phyloP scores from a whole-genome alignment of 1,140 invertebrate genomes.

The Tachypleus tridentatus region DNA sequence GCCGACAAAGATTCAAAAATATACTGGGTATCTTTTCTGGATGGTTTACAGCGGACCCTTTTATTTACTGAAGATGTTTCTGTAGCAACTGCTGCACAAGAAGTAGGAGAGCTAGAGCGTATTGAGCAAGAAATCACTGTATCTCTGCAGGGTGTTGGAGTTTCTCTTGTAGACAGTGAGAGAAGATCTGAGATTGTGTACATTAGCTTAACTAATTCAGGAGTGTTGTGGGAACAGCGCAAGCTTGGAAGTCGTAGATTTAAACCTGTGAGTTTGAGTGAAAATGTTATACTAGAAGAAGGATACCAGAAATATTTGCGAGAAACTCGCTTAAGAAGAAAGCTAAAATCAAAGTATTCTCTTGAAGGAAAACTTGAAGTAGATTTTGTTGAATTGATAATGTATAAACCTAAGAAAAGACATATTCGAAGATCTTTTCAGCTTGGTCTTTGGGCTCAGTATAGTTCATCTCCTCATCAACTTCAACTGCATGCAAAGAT shows the following conservation, averaged over 20 bases:
- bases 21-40: constrained; percentile 81
- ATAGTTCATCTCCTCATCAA: constrained; percentile 68
- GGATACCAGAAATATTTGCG: constrained; percentile 68
- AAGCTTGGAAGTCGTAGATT: constrained; percentile 53
- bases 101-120: constrained; percentile 51
- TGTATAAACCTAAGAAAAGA: constrained; percentile 54
- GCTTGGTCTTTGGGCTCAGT: constrained; percentile 77
- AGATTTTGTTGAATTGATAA: constrained; percentile 55
- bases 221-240: constrained; percentile 83
- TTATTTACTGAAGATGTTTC: constrained; percentile 65
- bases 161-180: constrained; percentile 84
- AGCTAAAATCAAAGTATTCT: constrained; percentile 29
- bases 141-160: constrained; percentile 73
- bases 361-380: constrained; percentile 44
- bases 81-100: constrained; percentile 52
- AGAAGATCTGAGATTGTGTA: constrained; percentile 72
- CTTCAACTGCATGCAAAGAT: constrained; percentile 73
- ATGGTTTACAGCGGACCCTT: constrained; percentile 82
- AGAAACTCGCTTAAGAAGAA: constrained; percentile 44
- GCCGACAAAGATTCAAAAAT: constrained; percentile 31
- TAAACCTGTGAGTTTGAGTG: constrained; percentile 46
- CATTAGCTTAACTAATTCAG: constrained; percentile 75
- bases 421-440: constrained; percentile 63
- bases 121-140: constrained; percentile 59
- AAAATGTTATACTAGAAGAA: constrained; percentile 55